These are phyloP conservation scores for Ciconia stormi DNA, from an alignment of 2,113 vertebrate species.

Conservation along the genomic window DNA sequence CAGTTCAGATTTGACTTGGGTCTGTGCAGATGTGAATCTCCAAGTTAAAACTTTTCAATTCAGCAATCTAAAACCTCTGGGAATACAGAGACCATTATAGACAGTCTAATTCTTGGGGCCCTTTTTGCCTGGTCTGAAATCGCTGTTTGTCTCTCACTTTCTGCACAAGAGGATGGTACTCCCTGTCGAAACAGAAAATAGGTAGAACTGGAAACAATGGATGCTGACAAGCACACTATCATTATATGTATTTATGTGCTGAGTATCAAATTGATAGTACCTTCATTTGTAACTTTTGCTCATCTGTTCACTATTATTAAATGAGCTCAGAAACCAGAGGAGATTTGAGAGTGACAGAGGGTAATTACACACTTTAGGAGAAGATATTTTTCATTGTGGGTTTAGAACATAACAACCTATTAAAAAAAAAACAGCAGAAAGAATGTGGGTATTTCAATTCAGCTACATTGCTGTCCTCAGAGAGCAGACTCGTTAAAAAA, in stretches of 20 bases:
- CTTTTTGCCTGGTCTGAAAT: conserved; percentile 51
- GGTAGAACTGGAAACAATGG: conserved; percentile 75
- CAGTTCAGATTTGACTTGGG: neutral
- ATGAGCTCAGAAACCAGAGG: conserved; percentile 74
- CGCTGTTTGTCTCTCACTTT: conserved; percentile 51
- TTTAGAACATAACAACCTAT: conserved; percentile 69
- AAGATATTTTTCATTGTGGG: conserved; percentile 71
- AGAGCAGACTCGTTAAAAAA: neutral
- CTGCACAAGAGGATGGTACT: conserved; percentile 38
- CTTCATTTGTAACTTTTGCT: conserved; percentile 81
- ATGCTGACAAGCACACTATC: conserved; percentile 74
- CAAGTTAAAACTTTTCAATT: neutral
- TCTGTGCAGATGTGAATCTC: neutral
- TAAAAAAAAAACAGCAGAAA: neutral
- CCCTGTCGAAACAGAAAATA: conserved; percentile 65
- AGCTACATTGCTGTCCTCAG: neutral
- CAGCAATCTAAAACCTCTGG: neutral
- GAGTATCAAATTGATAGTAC: conserved; percentile 73
- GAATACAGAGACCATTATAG: neutral
- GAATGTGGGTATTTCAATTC: conserved; percentile 32
- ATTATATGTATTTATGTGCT: conserved; percentile 79
- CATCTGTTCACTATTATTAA: conserved; percentile 79
- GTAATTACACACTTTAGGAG: conserved; percentile 79
- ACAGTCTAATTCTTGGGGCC: neutral
- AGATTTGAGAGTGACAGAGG: conserved; percentile 76